Conservation (phyloP, 2,797 vertebrate species). For the Micromesistius poutassou region DNA sequence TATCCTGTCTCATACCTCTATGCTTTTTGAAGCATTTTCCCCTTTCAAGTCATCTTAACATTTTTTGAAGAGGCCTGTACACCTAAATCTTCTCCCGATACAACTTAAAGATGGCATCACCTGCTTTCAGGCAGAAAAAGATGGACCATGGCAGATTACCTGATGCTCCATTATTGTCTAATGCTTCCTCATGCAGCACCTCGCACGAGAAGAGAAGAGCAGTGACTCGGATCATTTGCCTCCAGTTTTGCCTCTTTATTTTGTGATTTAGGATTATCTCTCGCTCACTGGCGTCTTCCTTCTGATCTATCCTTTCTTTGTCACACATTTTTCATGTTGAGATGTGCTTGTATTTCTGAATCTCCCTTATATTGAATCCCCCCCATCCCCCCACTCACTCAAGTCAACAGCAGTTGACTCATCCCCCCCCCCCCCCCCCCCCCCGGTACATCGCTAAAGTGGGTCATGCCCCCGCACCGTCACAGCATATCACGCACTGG, state of each 20-base stretch:
- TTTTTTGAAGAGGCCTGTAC: no score
- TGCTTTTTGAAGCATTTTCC: no score
- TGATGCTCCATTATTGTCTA: conserved; percentile 29
- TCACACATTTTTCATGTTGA: not conserved
- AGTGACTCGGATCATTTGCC: conserved; percentile 18
- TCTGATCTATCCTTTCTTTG: not conserved
- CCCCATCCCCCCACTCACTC: not conserved
- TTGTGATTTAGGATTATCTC: conserved; percentile 42
- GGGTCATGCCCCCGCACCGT: not conserved
- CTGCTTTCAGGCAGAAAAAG: conserved; percentile 25
- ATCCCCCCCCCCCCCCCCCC: not conserved
- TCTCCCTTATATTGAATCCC: not conserved
- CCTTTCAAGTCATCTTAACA: no score
- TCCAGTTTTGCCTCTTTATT: conserved; percentile 38
- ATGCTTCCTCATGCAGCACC: conserved; percentile 28
- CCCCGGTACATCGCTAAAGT: not conserved
- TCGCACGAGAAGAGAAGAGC: conserved; percentile 19
- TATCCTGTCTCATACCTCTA: no score
- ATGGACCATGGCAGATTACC: conserved; percentile 41
- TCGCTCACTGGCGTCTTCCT: not conserved
- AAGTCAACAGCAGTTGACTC: not conserved
- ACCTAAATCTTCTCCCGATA: conserved; percentile 1
- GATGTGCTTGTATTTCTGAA: not conserved
- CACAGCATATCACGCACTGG: not conserved
- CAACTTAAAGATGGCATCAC: conserved; percentile 29